phyloP scores from a whole-genome alignment of 37 sponge, comb jelly and placozoan genomes.

The Eunapius fragilis region DNA sequence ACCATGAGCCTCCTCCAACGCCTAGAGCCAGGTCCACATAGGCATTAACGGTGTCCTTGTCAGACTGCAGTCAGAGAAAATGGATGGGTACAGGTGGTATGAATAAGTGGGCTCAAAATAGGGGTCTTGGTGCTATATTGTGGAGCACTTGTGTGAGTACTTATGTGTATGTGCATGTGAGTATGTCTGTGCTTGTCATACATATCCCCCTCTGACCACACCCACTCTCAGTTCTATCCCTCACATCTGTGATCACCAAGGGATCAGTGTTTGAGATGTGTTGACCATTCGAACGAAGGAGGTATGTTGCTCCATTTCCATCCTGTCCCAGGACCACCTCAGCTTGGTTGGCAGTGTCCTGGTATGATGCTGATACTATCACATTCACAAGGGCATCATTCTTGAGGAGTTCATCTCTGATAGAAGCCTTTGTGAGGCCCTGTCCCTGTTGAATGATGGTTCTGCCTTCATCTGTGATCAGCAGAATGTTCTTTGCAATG shows the following conservation, averaged over 20 bases:
- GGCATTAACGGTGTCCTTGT: not conserved
- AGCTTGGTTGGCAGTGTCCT: slow-evolving; percentile 6
- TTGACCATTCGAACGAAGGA: slow-evolving; percentile 25
- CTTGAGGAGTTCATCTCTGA: slow-evolving; percentile 8
- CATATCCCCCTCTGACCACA: not conserved
- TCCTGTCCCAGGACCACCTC: slow-evolving; percentile 29
- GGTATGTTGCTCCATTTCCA: not conserved
- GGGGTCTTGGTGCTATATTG: no score
- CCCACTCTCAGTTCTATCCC: not conserved
- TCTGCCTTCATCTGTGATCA: slow-evolving; percentile 46
- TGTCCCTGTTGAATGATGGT: slow-evolving; percentile 7
- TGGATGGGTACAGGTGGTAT: no score
- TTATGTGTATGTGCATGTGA: no score
- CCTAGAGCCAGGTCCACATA: not conserved
- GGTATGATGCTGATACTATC: slow-evolving; percentile 21
- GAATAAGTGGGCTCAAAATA: no score
- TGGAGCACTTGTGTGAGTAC: no score
- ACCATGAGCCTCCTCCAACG: slow-evolving; percentile 16
- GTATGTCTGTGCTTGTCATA: no score
- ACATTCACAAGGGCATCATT: slow-evolving; percentile 29
- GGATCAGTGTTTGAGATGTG: not conserved
- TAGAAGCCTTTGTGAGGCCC: not conserved
- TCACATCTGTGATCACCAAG: slow-evolving; percentile 29
- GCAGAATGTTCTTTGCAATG: slow-evolving; percentile 38
- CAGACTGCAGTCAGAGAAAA: not conserved